Evolutionary conservation across 2,113 vertebrate genomes (phyloP).

Genomic region (Psammodynastes pulverulentus): DNA sequence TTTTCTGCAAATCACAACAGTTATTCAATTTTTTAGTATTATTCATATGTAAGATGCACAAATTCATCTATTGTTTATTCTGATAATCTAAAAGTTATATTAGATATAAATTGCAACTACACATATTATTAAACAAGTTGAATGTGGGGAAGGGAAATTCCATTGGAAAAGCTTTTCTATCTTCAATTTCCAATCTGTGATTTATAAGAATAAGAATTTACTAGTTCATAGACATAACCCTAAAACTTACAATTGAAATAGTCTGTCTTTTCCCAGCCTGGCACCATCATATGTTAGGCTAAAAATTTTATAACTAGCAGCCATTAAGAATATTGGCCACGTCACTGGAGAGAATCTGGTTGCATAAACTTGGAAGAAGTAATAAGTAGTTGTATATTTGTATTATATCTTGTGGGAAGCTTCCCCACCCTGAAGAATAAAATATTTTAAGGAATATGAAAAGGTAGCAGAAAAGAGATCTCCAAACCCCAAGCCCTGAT

Average conservation of each 20-base stretch:
- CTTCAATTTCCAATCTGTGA: background rate
- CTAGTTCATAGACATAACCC: background rate
- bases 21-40: background rate
- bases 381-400: background rate
- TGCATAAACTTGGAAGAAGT: background rate
- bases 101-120: background rate
- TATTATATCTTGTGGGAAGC: background rate
- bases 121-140: background rate
- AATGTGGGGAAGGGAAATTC: background rate
- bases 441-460: too few species aligned
- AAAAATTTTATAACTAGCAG: background rate
- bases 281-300: background rate
- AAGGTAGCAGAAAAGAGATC: too few species aligned
- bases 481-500: too few species aligned
- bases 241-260: background rate
- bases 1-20: background rate
- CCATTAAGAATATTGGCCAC: background rate
- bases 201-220: background rate
- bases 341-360: background rate
- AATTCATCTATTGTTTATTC: background rate
- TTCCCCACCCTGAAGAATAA: too few species aligned
- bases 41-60: background rate
- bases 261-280: background rate
- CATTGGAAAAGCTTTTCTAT: background rate
- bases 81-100: background rate